phyloP scores from a whole-genome alignment of 2,113 vertebrate genomes.

The Oxyura jamaicensis region DNA sequence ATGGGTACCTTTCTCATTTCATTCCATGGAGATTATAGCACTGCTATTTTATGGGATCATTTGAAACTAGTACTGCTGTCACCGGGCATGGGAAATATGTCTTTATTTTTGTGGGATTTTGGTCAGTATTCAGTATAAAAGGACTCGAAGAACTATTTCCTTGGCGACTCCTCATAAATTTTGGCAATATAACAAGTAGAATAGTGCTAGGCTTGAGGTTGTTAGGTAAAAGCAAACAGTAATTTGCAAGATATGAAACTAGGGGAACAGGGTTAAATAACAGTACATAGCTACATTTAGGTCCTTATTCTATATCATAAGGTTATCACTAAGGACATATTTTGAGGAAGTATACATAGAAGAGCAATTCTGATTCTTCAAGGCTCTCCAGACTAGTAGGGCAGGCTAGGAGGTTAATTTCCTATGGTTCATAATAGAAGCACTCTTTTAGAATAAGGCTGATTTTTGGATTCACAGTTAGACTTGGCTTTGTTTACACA shows the following conservation, averaged over 20 bases:
- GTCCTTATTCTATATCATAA: neutral
- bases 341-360: neutral
- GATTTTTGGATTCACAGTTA: neutral
- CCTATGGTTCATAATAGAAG: neutral
- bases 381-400: neutral
- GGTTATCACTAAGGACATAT: neutral
- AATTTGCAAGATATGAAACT: neutral
- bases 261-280: neutral
- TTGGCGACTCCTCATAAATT: neutral
- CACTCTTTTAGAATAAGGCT: neutral
- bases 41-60: neutral
- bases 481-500: neutral
- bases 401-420: neutral
- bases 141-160: neutral
- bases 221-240: neutral
- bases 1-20: neutral
- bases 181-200: neutral
- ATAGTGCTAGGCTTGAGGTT: neutral
- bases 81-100: neutral
- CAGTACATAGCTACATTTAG: neutral
- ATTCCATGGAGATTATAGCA: neutral
- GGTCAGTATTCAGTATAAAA: neutral
- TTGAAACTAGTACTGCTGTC: neutral
- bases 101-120: slow-evolving; percentile 14
- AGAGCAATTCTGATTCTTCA: neutral